Evolutionary conservation across 2,888 invertebrate genomes (phyloP).

Genomic region (Sminthurinus aureus): DNA sequence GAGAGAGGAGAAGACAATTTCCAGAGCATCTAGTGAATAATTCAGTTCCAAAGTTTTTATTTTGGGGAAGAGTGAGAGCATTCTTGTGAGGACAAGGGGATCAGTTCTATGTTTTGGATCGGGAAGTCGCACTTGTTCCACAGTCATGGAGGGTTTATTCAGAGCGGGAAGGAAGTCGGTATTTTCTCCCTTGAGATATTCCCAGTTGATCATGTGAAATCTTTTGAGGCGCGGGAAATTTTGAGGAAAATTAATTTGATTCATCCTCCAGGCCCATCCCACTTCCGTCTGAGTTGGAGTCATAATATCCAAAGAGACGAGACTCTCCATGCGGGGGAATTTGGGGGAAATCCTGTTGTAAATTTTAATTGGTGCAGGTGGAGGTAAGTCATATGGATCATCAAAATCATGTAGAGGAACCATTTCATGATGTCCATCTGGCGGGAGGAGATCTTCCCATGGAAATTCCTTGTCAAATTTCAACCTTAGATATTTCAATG

Average conservation of each 20-base stretch:
- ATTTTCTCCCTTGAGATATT: background rate
- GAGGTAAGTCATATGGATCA: background rate
- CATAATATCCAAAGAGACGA: background rate
- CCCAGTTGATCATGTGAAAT: background rate
- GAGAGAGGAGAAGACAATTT: background rate
- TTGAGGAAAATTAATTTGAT: background rate
- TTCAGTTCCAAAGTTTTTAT: background rate
- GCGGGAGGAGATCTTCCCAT: background rate
- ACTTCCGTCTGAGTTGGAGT: background rate
- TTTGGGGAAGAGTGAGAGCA: conserved; percentile 20
- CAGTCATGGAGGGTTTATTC: background rate
- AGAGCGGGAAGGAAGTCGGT: background rate
- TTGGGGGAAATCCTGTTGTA: background rate
- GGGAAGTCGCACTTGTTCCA: background rate
- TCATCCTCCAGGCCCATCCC: conserved; percentile 21
- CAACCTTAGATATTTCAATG: background rate
- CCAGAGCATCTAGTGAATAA: background rate
- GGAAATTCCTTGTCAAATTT: conserved; percentile 5
- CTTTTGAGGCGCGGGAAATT: conserved; percentile 15
- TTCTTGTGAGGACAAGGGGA: background rate
- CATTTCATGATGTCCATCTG: background rate
- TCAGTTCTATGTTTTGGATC: background rate
- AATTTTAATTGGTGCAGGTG: background rate
- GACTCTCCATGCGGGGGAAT: conserved; percentile 6
- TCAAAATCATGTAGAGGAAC: background rate